Base-by-base conservation (phyloP, 2,888 invertebrate species). In the Clunio marinus region DNA sequence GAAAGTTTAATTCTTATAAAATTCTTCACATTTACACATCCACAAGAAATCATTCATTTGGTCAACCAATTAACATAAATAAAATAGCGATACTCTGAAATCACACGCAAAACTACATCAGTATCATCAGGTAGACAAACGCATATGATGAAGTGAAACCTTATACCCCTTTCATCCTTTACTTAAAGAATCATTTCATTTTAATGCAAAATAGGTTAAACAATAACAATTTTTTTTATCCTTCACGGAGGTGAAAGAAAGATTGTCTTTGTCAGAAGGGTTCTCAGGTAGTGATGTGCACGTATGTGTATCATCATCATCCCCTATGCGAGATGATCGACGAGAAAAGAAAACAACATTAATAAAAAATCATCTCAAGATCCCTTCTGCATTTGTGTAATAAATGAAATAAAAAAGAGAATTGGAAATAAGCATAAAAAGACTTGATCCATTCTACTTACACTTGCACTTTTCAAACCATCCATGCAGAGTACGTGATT, bases 131-230 rank as follows among this genome's bases (percentile, higher is more conserved):
- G n/a, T n/a, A n/a, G n/a, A n/a, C n/a, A 32, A 10, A 25, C 20
- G n/a, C 35, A 66, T 27, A 66, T 66, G 5, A 10, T 4, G n/a
- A 66, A 55, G 66, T 66, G 66, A 66, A 66, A 66, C 57, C 20
- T 66, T 55, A 66, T 51, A 55, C 46, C 41, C 66, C 51, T 32
- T 66, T 46, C 22, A 5, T 17, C 5, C 10, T 13, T 13, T 32
- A 37, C 13, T 37, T 24, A 15, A 66, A 35, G 55, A 57, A 51
- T 66, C 66, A 35, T 66, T 57, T 66, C 35, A 66, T 66, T 66
- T 55, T 35, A 66, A 66, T 66, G 66, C 66, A 66, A 66, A 66
- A 66, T 46, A 66, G 66, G 27, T 24, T 25, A 66, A 41, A 60
- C 60, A 60, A 60, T 60, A 51, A 51, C 51, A 51, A n/a, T n/a